Conservation (phyloP, 2,113 vertebrate species). For the Epinephelus moara region DNA sequence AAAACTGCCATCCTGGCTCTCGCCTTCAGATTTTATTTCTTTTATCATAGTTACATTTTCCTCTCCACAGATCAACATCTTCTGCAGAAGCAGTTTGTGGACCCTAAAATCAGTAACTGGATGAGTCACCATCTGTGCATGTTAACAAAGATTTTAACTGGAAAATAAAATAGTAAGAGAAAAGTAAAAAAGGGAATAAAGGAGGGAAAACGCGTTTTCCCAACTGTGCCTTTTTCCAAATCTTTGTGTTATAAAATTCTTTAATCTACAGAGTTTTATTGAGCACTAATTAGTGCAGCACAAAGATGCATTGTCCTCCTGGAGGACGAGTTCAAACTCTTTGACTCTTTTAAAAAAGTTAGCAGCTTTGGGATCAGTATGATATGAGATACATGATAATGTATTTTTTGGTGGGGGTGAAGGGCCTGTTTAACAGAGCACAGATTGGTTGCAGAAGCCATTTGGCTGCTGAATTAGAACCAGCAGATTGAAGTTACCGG, state of each 20-base stretch:
- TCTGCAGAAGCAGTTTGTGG: constrained; percentile 17
- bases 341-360: constrained; percentile 36
- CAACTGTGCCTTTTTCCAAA: neutral
- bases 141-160: neutral
- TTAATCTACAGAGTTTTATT: constrained; percentile 19
- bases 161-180: constrained; percentile 9
- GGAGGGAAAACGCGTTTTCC: neutral
- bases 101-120: constrained; percentile 11
- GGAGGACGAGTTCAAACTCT: constrained; percentile 39
- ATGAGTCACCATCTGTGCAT: constrained; percentile 39
- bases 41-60: constrained; percentile 24
- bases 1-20: constrained; percentile 4
- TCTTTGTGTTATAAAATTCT: constrained; percentile 23
- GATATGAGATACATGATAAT: constrained; percentile 25
- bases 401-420: constrained; percentile 19
- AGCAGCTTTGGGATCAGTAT: constrained; percentile 1
- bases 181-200: neutral
- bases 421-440: constrained; percentile 44
- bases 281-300: constrained; percentile 29
- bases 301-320: constrained; percentile 30
- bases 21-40: constrained; percentile 36
- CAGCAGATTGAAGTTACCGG: constrained; percentile 57
- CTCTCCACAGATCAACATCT: constrained; percentile 21
- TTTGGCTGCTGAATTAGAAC: constrained; percentile 57
- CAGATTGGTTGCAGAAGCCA: constrained; percentile 48